Conservation (phyloP, 2,113 vertebrate species). For the Macquaria australasica region DNA sequence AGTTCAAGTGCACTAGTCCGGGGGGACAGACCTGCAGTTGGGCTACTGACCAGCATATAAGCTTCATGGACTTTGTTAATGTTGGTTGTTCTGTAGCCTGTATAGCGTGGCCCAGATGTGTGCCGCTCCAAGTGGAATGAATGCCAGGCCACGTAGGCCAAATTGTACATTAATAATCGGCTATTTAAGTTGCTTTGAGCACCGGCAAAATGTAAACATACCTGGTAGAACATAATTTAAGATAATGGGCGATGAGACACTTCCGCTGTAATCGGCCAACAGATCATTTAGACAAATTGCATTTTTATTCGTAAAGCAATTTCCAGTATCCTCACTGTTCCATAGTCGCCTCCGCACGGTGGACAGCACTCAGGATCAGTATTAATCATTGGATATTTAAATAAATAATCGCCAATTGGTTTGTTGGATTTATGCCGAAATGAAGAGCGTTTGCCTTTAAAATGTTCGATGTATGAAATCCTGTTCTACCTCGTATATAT, state of each 20-base stretch:
- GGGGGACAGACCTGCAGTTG: neutral
- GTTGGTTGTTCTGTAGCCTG: conserved; percentile 42
- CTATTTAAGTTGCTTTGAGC: conserved; percentile 17
- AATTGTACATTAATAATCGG: conserved; percentile 11
- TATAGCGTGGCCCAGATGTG: conserved; percentile 51
- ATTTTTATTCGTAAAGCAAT: neutral
- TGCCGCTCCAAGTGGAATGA: neutral
- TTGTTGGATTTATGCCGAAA: conserved; percentile 12
- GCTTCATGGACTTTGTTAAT: conserved; percentile 57
- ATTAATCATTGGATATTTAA: neutral
- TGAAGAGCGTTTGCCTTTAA: conserved; percentile 20
- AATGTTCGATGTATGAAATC: neutral
- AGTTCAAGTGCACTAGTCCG: conserved; percentile 82
- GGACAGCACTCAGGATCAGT: neutral
- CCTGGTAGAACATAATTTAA: neutral
- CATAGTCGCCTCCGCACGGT: neutral
- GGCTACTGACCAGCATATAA: conserved; percentile 65
- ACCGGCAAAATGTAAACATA: conserved; percentile 10
- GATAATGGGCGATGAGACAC: neutral
- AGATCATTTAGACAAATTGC: neutral
- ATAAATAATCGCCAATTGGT: neutral
- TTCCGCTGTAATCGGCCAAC: neutral
- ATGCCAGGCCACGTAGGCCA: conserved; percentile 27
- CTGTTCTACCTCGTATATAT: conserved; percentile 27
- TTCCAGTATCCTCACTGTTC: neutral